These are phyloP conservation scores for Magallana nippona DNA, from an alignment of 2,888 invertebrate genomes.

Conservation along the genomic window DNA sequence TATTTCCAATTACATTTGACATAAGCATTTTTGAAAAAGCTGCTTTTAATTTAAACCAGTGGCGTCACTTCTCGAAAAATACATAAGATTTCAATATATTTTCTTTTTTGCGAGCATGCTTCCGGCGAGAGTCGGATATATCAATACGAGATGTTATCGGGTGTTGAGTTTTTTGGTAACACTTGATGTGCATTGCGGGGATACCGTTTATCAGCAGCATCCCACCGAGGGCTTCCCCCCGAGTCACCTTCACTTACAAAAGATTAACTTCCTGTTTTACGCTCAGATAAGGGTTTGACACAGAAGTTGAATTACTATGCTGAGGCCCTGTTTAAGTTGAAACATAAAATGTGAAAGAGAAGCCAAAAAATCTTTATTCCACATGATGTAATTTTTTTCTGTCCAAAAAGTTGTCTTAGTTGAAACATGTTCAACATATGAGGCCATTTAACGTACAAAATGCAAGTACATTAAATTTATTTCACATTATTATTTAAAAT, in stretches of 20 bases:
- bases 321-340: neutral
- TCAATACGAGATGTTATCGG: constrained; percentile 19
- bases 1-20: constrained; percentile 27
- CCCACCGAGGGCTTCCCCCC: constrained; percentile 16
- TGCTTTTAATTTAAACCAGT: constrained; percentile 23
- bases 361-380: neutral
- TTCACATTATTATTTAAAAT: too few species aligned
- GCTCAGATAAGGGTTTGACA: constrained; percentile 14
- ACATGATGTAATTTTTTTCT: constrained; percentile 3
- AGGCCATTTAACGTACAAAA: too few species aligned
- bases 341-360: neutral
- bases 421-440: neutral
- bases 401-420: neutral
- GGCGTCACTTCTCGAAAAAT: constrained; percentile 25
- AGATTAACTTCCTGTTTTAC: constrained; percentile 36
- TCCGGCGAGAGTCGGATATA: constrained; percentile 13
- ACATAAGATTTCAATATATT: constrained; percentile 27
- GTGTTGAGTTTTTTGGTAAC: constrained; percentile 32
- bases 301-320: constrained; percentile 4
- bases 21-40: neutral
- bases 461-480: too few species aligned
- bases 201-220: constrained; percentile 22
- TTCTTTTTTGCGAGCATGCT: neutral
- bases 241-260: constrained; percentile 8
- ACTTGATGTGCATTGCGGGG: constrained; percentile 32